Percentiles rank a stretch among this genome's conserved stretches.
Evolutionary conservation across 2,113 vertebrate species (phyloP).

Genomic region (Pluvianellus socialis): DNA sequence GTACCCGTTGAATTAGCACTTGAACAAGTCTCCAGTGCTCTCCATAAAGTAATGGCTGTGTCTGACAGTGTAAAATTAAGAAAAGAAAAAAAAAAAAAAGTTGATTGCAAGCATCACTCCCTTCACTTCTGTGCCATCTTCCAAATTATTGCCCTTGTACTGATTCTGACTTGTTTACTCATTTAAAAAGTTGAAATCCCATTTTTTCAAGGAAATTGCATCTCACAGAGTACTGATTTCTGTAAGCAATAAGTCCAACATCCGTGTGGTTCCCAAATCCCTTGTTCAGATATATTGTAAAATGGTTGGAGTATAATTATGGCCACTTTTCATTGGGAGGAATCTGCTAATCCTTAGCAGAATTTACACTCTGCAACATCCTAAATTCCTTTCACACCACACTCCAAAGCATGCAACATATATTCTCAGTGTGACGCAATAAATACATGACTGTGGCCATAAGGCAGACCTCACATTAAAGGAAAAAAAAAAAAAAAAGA

Average conservation of each 20-base stretch:
- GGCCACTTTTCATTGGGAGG: not conserved
- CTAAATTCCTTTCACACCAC: not conserved
- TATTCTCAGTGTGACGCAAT: not conserved
- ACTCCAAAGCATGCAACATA: not conserved
- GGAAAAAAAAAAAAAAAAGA: not conserved
- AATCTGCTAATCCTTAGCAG: not conserved
- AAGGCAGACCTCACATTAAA: not conserved
- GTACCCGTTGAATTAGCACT: not conserved
- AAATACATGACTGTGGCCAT: not conserved
- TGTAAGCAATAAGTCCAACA: not conserved
- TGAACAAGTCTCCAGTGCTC: not conserved
- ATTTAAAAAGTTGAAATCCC: not conserved
- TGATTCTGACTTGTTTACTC: not conserved
- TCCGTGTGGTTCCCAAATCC: not conserved
- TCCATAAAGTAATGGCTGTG: not conserved
- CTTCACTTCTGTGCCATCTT: rapidly evolving
- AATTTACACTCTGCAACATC: not conserved
- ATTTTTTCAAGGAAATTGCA: not conserved
- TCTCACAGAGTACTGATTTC: not conserved
- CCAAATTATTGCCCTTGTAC: not conserved
- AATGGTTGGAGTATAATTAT: not conserved
- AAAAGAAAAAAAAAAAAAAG: not conserved
- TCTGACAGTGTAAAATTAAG: not conserved
- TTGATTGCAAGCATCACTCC: not conserved
- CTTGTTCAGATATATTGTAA: not conserved